Evolutionary conservation across 2,888 invertebrate species (phyloP), one percentile per base, ranked within the genome.

Genomic region (Maniola hyperantus): DNA sequence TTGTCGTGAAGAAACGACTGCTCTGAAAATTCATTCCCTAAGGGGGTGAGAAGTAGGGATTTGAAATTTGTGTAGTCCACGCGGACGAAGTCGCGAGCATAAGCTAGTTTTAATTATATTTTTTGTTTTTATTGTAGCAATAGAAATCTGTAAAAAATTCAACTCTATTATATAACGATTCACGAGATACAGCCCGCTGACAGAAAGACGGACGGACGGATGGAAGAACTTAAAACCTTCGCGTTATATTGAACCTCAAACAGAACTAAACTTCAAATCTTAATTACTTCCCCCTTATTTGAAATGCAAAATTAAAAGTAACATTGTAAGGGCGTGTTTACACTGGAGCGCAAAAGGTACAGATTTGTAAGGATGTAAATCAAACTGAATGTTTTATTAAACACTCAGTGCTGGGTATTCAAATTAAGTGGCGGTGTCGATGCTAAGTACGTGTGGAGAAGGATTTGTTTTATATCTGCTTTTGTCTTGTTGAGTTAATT

Each of bases 361-460:
- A 83, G 89, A 88, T 89, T 89, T 88, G 86, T 83, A 80, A 81
- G 81, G 80, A 89, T 88, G 89, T 90, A 90, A 91, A 92, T 92
- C 91, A 89, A 91, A 88, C 82, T 84, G 84, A 85, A 88, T 92
- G 90, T 91, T 92, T 91, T 92, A 91, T 92, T 91, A 91, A 92
- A 91, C 90, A 89, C 87, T 87, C 84, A 79, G 78, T 82, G 88
- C 85, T 83, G 84, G 87, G 86, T 91, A 91, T 92, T 91, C 89
- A 91, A 91, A 92, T 92, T 89, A 90, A 89, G 88, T 87, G 87
- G 87, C 87, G 85, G 85, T 86, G 83, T 81, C 77, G 79, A 79
- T 73, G 87, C 68, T 81, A 70, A 8, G 60, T 6, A 65, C 57
- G 54, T 72, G 65, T 81, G 83, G 89, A 88, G 72, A 7, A 2